Base-by-base conservation (phyloP, 2,797 vertebrate species). In the Coluber constrictor region DNA sequence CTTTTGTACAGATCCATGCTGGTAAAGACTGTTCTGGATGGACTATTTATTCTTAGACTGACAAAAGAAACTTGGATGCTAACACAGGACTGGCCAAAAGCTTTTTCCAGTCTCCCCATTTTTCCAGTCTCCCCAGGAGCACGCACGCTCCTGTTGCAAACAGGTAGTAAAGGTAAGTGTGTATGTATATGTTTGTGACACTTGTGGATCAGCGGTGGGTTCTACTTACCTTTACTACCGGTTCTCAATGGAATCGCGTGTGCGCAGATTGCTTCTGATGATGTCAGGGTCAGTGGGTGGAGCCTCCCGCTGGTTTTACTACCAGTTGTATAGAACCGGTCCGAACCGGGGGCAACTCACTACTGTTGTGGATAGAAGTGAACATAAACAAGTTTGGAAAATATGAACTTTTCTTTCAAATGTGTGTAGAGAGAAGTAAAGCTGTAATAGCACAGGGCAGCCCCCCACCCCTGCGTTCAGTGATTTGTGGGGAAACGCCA, bases 381-480 rank as follows among this genome's bases (percentile, higher is more conserved):
- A 43, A 47, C 20, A 47, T 25, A 83, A 11, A 83, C 9, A 43
- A 83, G 37, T 83, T 47, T 83, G 74, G 37, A 47, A 83, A 83
- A 47, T 47, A 25, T 47, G 74, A 83, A 83, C 74, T 83, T 37
- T 47, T 83, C 37, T 23, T 83, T 11, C 74, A 83, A 11, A 83
- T 12, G 9, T 9, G 8, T 83, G 37, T 83, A 83, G 4, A 83
- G 37, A 47, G 74, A 83, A 43, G 20, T 23, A 83, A 23, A 83
- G 9, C 37, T 83, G 74, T 47, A 83, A 83, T 25, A 83, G 74
- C 37, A 47, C 20, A 25, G 4, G 18, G 74, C 74, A 43, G 1
- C 18, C 2, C 13, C 27, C 12, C 1, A 11, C 13, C 6, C 16
- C 8, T 0, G 2, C 5, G 0, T 83, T 83, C 74, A 25, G 74